Conservation (phyloP, 2,797 vertebrate species). For the Periparus ater region DNA sequence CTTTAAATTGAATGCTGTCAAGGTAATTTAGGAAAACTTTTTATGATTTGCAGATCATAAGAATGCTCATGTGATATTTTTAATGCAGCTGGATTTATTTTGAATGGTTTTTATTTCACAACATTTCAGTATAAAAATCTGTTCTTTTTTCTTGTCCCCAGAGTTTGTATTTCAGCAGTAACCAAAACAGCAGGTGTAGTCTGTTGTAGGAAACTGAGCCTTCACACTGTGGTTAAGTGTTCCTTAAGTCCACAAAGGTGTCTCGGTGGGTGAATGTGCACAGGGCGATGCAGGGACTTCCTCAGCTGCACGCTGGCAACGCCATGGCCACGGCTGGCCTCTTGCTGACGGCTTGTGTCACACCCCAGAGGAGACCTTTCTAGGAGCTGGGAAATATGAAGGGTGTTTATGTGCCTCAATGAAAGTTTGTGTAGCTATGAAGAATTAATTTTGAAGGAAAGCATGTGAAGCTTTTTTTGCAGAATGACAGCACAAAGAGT, state of each 20-base stretch:
- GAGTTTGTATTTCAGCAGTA: slow-evolving; percentile 43
- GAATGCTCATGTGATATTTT: slow-evolving; percentile 29
- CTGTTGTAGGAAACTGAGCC: neutral
- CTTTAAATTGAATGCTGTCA: slow-evolving; percentile 60
- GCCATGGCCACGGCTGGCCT: neutral
- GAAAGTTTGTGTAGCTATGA: neutral
- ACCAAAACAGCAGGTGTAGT: neutral
- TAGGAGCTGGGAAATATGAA: slow-evolving; percentile 39
- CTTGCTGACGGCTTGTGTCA: neutral
- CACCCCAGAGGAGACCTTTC: slow-evolving; percentile 6
- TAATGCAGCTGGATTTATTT: slow-evolving; percentile 25
- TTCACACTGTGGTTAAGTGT: slow-evolving; percentile 2
- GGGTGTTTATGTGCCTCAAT: slow-evolving; percentile 34
- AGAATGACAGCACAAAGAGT: slow-evolving; percentile 26
- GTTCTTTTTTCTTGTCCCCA: slow-evolving; percentile 6
- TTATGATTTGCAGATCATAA: slow-evolving; percentile 41
- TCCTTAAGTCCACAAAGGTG: neutral
- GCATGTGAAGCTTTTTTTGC: slow-evolving; percentile 36
- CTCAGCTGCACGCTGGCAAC: neutral
- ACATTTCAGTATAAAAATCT: slow-evolving; percentile 48
- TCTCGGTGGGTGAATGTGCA: neutral
- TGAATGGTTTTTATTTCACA: slow-evolving; percentile 10
- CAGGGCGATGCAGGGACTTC: neutral
- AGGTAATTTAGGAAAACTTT: neutral
- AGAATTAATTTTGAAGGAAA: slow-evolving; percentile 48